Evolutionary conservation across 2,113 vertebrate genomes (phyloP).

Genomic region (Otocyon megalotis): DNA sequence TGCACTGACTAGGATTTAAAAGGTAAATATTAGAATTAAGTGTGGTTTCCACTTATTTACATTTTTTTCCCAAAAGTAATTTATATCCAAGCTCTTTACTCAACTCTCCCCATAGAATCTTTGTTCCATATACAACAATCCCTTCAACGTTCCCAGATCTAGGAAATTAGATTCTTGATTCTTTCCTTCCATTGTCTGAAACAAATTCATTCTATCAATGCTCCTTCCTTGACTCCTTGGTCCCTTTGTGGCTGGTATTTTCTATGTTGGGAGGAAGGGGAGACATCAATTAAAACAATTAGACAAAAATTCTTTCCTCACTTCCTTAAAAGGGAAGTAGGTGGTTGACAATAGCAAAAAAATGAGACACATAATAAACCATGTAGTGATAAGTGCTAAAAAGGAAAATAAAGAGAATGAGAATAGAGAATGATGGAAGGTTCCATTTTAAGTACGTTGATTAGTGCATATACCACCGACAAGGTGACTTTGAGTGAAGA

Average conservation of each 20-base stretch:
- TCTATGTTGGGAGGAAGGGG: neutral
- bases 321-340: neutral
- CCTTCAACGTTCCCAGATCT: neutral
- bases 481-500: neutral
- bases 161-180: neutral
- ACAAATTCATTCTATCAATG: neutral
- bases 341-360: neutral
- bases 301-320: neutral
- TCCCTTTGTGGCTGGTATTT: neutral
- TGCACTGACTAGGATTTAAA: neutral
- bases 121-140: neutral
- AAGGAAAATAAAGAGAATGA: neutral
- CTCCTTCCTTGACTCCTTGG: neutral
- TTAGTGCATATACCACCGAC: neutral
- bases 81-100: neutral
- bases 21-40: neutral
- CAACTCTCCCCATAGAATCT: neutral
- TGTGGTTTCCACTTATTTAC: neutral
- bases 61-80: neutral
- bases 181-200: neutral
- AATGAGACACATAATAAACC: neutral
- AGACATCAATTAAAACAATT: neutral
- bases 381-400: neutral
- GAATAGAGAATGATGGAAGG: neutral
- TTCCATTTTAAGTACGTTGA: neutral